These are phyloP conservation scores for Ptilodon capucinus DNA, from an alignment of 2,888 invertebrate genomes.

Conservation along the genomic window DNA sequence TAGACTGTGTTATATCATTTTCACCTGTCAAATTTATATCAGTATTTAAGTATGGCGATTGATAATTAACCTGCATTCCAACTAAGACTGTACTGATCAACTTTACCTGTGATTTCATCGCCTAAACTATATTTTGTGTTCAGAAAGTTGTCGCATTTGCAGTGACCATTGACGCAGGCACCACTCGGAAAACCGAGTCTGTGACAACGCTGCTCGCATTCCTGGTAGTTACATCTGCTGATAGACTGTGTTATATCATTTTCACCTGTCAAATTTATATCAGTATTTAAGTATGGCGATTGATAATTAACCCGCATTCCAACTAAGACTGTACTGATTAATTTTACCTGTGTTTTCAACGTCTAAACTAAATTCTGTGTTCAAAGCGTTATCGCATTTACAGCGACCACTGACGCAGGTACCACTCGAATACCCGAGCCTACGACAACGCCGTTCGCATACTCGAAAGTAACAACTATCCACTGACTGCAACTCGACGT, in stretches of 20 bases:
- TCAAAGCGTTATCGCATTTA: constrained; percentile 34
- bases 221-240: constrained; percentile 25
- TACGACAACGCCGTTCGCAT: constrained; percentile 43
- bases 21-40: too few species aligned
- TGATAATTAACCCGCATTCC: too few species aligned
- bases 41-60: too few species aligned
- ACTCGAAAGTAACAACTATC: constrained; percentile 25
- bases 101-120: background rate
- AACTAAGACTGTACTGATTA: too few species aligned
- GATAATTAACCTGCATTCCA: too few species aligned
- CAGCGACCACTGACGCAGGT: constrained; percentile 39
- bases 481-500: background rate
- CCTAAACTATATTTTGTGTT: background rate
- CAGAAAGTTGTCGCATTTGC: constrained; percentile 35
- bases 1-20: background rate
- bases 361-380: background rate
- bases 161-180: constrained; percentile 36
- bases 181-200: constrained; percentile 40
- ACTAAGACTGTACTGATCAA: too few species aligned
- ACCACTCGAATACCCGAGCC: constrained; percentile 21
- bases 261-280: too few species aligned
- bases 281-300: too few species aligned
- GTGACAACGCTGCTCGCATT: constrained; percentile 46
- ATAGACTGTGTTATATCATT: background rate
- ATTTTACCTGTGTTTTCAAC: background rate